Evolutionary conservation across 2,888 invertebrate species (phyloP), one percentile per base, ranked within the genome.

Genomic region (Clostera curtula): DNA sequence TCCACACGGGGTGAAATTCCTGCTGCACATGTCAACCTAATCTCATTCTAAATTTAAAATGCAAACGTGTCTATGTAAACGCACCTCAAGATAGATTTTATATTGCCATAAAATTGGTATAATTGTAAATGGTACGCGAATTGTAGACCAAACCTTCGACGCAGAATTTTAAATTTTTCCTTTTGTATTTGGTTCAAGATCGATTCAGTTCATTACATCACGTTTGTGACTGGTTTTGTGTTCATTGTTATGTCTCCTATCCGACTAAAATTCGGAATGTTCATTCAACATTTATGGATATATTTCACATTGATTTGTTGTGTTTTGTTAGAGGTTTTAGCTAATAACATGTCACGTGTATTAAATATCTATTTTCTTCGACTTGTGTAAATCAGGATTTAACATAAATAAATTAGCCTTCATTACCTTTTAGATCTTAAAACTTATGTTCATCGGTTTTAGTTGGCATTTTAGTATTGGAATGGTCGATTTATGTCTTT

Each of bases 181-280:
- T 31, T 38, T 46, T 40, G 43, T 49, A 35, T 49, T 31, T 49
- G 33, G 50, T 46, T 43, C 50, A 49, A 48, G 50, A 41, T 27
- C 47, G 41, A 43, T 32, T 27, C 48, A 41, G 43, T 37, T 43
- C 49, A 48, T 40, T 46, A 40, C 40, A 38, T 26, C 29, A 29
- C 24, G 31, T 27, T 40, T 36, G 25, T 4, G 36, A 29, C 7
- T 24, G 32, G 6, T 14, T 24, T 31, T 34, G 16, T 39, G 10
- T 24, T 30, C 31, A 36, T 47, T 42, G 43, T 49, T 34, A 13
- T 28, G 10, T 32, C 20, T 22, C 19, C 7, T 9, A 5, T n/a
- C 21, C 27, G 25, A 6, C 16, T 31, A 25, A 29, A 33, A 31
- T 41, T 27, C 8, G 6, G n/a, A 25, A 18, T 34, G 13, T 22